phyloP scores from a whole-genome alignment of 2,888 invertebrate genomes.

The Cerceris rybyensis region DNA sequence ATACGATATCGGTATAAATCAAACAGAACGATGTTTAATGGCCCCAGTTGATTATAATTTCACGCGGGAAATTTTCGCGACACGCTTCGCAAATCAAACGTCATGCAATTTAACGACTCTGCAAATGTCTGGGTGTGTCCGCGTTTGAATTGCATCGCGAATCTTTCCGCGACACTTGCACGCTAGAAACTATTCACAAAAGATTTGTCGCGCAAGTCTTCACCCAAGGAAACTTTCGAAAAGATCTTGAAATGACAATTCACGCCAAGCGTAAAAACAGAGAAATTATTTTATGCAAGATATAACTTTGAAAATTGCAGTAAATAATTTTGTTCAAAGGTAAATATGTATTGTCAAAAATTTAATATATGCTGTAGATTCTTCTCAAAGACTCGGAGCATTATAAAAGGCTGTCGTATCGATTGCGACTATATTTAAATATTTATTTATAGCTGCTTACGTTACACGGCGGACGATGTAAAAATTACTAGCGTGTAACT shows the following conservation, averaged over 20 bases:
- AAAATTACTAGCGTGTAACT: not conserved
- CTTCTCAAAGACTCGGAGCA: not conserved
- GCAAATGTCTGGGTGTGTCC: not conserved
- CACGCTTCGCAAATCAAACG: not conserved
- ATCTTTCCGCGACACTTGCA: not conserved
- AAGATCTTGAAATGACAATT: too few species aligned
- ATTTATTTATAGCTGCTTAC: conserved; percentile 4
- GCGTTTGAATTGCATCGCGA: not conserved
- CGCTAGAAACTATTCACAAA: not conserved
- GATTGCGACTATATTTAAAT: not conserved
- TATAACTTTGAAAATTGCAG: too few species aligned
- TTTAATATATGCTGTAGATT: not conserved
- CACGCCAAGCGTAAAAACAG: too few species aligned
- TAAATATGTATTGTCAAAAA: not conserved
- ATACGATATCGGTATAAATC: not conserved
- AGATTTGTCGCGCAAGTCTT: too few species aligned
- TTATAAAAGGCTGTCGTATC: not conserved
- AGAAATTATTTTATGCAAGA: too few species aligned
- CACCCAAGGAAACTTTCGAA: too few species aligned
- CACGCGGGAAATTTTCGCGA: not conserved
- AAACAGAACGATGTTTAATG: not conserved
- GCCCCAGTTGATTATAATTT: not conserved
- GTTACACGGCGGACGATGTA: not conserved
- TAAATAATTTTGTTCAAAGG: not conserved
- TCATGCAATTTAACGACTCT: not conserved